These are phyloP conservation scores for Drosophila ohnishii DNA, from an alignment of 1,140 invertebrate species.

Conservation along the genomic window DNA sequence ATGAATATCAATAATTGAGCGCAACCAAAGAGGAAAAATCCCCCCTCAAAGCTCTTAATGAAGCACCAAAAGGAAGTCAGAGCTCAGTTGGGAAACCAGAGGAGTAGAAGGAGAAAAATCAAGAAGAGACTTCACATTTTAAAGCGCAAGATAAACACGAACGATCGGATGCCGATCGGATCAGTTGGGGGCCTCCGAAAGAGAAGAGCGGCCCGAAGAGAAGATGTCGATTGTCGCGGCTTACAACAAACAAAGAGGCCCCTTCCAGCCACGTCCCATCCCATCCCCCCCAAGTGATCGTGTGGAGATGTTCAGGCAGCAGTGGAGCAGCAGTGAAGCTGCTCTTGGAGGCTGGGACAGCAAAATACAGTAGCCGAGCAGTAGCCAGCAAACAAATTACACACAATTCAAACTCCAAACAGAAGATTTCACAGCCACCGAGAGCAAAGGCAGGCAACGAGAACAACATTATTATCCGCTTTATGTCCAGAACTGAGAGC, in stretches of 20 bases:
- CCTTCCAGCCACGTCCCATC: too few species aligned
- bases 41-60: constrained; percentile 28
- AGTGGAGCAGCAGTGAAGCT: constrained; percentile 11
- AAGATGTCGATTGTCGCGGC: constrained; percentile 61
- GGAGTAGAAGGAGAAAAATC: constrained; percentile 11
- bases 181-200: constrained; percentile 32
- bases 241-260: constrained; percentile 68
- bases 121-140: constrained; percentile 47
- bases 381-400: constrained; percentile 80
- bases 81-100: constrained; percentile 2
- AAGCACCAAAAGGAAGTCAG: constrained; percentile 28
- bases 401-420: constrained; percentile 80
- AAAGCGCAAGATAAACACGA: constrained; percentile 72
- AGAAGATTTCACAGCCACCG: constrained; percentile 73
- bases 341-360: constrained; percentile 24
- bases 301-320: constrained; percentile 57
- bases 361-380: constrained; percentile 76
- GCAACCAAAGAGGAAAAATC: constrained; percentile 10
- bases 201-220: constrained; percentile 5
- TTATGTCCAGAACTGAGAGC: constrained; percentile 63
- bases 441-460: constrained; percentile 47
- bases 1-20: constrained; percentile 52
- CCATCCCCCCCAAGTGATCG: constrained; percentile 28
- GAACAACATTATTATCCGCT: constrained; percentile 78
- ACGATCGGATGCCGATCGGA: constrained; percentile 65